Base-by-base conservation (phyloP, 1,140 invertebrate species). In the Cherax destructor region DNA sequence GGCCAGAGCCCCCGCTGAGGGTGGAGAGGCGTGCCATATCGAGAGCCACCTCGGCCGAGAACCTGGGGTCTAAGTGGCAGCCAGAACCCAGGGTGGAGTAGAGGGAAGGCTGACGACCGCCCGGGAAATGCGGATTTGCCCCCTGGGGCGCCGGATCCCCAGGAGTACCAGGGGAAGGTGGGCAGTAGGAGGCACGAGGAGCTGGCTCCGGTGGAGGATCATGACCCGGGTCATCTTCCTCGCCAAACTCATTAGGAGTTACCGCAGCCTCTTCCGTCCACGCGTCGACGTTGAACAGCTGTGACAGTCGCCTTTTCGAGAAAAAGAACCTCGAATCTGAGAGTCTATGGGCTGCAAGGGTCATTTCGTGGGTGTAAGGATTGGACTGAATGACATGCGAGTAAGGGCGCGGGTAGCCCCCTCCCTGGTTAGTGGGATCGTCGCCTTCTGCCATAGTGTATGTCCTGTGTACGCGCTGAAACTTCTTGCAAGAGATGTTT, bases 211-310 rank as follows among this genome's bases (percentile, higher is more conserved):
- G 94, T 4, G 93, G 93, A 4, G 87, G 93, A 4, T 91, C 85
- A 11, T 89, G 85, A 21, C 77, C 65, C n/a, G 88, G 83, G 87
- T 86, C 94, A 92, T 6, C 93, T 47, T 83, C 77, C 56, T 93
- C 91, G 56, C 10, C 80, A 69, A 85, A 89, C 92, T 56, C 92
- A 88, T 30, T 93, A 13, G 52, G 80, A 4, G 80, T 18, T n/a
- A 52, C 81, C 52, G 50, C 93, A 91, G 11, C 72, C 69, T 95
- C 93, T 7, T 94, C 93, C 0, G 94, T 94, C 92, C 94, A 95
- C 91, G 94, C 95, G 30, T 95, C 96, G 93, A 93, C 95, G 95
- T 97, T 97, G 94, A 97, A 97, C 92, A 97, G 97, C 95, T 97
- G 96, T 94, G 97, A 97, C 93, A 97, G 95, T 92, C 97, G 96